Conservation (phyloP, 2,113 vertebrate species). For the Poicephalus meyeri region DNA sequence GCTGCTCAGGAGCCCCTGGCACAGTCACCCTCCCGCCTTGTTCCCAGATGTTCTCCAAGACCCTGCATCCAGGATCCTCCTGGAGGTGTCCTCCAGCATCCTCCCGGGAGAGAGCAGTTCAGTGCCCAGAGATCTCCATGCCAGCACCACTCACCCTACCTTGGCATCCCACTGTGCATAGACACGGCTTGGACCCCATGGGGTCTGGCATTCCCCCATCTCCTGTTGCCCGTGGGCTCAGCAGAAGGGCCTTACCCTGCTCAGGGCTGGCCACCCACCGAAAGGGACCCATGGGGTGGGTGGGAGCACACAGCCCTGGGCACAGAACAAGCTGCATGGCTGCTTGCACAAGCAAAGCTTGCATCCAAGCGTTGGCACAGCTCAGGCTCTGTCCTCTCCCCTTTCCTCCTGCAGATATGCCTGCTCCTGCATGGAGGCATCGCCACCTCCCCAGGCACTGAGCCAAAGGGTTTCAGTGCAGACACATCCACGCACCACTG, state of each 20-base stretch:
- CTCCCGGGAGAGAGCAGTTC: background rate
- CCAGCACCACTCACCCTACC: conserved; percentile 39
- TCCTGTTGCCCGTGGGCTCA: background rate
- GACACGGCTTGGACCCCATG: background rate
- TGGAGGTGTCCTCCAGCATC: background rate
- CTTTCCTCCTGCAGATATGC: background rate
- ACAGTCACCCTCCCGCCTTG: background rate
- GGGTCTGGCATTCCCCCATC: background rate
- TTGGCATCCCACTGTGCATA: background rate
- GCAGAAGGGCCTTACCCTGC: background rate
- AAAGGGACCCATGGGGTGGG: background rate
- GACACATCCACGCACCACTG: background rate
- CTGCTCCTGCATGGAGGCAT: background rate
- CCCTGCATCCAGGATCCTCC: background rate
- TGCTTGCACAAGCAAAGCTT: background rate
- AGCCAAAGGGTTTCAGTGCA: background rate
- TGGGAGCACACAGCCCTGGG: background rate
- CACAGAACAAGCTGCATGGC: background rate
- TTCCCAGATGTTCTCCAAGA: background rate
- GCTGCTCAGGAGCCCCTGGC: conserved; percentile 51
- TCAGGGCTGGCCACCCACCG: background rate
- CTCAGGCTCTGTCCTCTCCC: background rate
- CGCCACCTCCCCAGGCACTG: rapidly evolving
- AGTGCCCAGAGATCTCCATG: background rate
- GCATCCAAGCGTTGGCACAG: background rate